A percentile compares a stretch with the other conserved stretches of the same genome.
Conservation (phyloP, 2,113 vertebrate species). For the Syngnathoides biaculeatus region DNA sequence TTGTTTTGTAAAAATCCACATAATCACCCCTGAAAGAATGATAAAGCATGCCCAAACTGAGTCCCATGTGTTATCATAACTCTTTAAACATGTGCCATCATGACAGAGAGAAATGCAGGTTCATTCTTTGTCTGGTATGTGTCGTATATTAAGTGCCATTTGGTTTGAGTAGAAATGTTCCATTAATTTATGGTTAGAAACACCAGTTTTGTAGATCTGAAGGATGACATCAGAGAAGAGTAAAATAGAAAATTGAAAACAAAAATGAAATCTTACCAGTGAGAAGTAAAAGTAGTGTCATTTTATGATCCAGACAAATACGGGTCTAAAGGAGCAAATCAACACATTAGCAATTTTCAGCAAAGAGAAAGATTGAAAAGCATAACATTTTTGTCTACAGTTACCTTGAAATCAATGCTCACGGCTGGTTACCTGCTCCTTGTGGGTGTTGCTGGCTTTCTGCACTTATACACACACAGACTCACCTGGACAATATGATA, state of each 20-base stretch:
- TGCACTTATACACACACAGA: constrained; percentile 67
- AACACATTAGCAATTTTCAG: constrained; percentile 1
- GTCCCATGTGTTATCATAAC: background rate
- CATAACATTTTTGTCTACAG: background rate
- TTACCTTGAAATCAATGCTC: constrained; percentile 14
- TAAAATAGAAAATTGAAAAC: background rate
- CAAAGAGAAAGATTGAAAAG: background rate
- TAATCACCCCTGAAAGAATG: background rate
- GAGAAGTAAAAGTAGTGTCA: constrained; percentile 55
- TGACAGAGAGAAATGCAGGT: constrained; percentile 9
- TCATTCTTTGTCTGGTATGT: background rate
- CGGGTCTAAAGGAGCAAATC: constrained; percentile 13
- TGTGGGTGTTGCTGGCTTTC: background rate
- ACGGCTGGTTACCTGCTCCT: background rate
- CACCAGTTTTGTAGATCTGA: background rate
- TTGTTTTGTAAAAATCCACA: background rate
- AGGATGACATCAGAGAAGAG: background rate
- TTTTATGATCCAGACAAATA: constrained; percentile 25
- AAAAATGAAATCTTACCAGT: constrained; percentile 56
- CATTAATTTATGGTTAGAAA: background rate
- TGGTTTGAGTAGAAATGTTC: background rate
- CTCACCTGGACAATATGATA: constrained; percentile 77
- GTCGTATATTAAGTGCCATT: background rate
- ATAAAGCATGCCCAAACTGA: background rate
- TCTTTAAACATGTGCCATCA: constrained; percentile 23